Evolutionary conservation across 2,797 vertebrate genomes (phyloP).

Genomic region (Poecilia velifera): DNA sequence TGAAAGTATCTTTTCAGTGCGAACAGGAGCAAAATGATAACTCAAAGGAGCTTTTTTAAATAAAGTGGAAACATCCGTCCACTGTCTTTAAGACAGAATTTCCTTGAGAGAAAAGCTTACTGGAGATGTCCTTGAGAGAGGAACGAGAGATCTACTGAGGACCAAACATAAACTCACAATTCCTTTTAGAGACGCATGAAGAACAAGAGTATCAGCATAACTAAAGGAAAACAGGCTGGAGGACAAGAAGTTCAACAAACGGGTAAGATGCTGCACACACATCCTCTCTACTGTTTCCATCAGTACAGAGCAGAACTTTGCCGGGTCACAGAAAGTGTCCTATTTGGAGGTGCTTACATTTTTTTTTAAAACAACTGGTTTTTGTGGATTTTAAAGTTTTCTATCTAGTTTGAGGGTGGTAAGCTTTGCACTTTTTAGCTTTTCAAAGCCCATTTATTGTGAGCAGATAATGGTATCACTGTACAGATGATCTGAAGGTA

Average conservation of each 20-base stretch:
- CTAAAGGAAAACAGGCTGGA: background rate
- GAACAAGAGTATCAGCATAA: background rate
- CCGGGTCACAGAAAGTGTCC: slow-evolving; percentile 45
- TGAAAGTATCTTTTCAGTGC: background rate
- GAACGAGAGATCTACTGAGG: background rate
- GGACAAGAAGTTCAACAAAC: background rate
- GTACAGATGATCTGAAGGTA: background rate
- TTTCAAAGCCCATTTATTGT: background rate
- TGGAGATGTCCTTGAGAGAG: background rate
- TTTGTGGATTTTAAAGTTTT: background rate
- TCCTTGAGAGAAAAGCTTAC: background rate
- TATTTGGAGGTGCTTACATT: background rate
- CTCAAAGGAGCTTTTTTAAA: background rate
- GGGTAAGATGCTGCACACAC: background rate
- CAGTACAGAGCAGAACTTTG: slow-evolving; percentile 54
- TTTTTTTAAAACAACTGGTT: background rate
- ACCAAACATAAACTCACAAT: background rate
- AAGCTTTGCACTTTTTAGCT: background rate
- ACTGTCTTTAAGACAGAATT: background rate
- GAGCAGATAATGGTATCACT: background rate
- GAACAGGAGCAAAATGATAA: background rate
- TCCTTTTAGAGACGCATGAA: background rate
- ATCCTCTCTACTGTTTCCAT: slow-evolving; percentile 49
- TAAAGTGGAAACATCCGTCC: background rate
- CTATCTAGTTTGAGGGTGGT: background rate